A percentile compares a stretch with the other conserved stretches of the same genome.
Conservation (phyloP, 1,140 invertebrate genomes). For the Ptiloglossa arizonensis region DNA sequence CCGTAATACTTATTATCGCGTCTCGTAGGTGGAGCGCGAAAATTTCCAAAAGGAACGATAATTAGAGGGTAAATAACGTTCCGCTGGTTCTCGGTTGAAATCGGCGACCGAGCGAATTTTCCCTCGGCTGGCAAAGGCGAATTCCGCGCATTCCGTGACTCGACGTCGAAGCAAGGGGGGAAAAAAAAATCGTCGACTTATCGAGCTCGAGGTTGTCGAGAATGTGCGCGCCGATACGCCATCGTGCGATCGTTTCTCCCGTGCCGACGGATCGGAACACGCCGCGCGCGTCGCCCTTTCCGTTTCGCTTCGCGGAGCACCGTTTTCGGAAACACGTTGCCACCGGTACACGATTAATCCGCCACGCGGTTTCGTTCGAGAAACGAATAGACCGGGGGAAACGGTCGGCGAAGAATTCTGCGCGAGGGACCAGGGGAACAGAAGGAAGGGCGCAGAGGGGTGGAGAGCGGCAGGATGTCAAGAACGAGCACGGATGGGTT, state of each 20-base stretch:
- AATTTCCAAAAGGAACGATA: too few species aligned
- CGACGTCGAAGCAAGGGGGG: too few species aligned
- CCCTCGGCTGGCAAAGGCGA: background rate
- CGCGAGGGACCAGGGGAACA: background rate
- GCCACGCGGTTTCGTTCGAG: background rate
- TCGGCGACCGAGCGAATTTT: background rate
- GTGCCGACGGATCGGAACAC: too few species aligned
- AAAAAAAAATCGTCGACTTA: background rate
- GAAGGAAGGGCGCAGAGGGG: too few species aligned
- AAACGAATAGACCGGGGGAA: too few species aligned
- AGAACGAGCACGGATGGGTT: slow-evolving; percentile 65
- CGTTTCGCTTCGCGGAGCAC: background rate
- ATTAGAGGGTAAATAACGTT: background rate
- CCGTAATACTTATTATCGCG: too few species aligned
- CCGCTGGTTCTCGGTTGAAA: background rate
- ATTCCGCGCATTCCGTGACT: slow-evolving; percentile 10
- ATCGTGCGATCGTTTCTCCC: background rate
- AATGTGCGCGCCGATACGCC: background rate
- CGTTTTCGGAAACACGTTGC: background rate
- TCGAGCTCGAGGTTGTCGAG: slow-evolving; percentile 10
- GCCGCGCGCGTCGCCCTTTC: background rate
- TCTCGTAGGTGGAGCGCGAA: too few species aligned
- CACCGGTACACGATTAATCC: too few species aligned
- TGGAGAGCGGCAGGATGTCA: slow-evolving; percentile 66
- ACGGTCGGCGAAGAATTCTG: too few species aligned